Base-by-base conservation (phyloP, 2,888 invertebrate genomes). In the Lottia gigantea region DNA sequence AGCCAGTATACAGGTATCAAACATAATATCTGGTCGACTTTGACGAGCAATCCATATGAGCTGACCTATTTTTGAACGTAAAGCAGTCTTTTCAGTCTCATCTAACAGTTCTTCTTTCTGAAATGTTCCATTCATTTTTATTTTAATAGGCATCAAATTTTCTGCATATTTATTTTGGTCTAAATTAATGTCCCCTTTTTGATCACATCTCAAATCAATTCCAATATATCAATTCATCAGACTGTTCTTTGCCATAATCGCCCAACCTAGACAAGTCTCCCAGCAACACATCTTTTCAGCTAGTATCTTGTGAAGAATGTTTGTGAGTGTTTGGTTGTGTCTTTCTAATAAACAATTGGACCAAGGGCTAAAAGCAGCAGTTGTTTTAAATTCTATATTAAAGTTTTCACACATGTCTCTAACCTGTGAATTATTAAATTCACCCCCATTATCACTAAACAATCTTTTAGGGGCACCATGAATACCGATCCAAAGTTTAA, bases 331-430 rank as follows among this genome's bases (percentile, higher is more conserved):
- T 49, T 69, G 68, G 23, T 72, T 72, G 64, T 71, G 74, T n/a
- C 65, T 31, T 46, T 71, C 67, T 14, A 71, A 19, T 25, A 67
- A 14, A 23, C 68, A 67, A 67, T 73, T 64, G 46, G 61, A 65
- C 73, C 73, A 73, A 14, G 73, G 73, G 45, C 71, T 73, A 16
- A 45, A 71, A 0, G 69, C 71, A 55, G 72, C 66, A 19, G 71
- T 71, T 12, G 68, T 69, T 68, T 69, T 68, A 4, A 66, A 49
- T 62, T 67, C 40, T 47, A 66, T 71, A 55, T 70, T 72, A 15
- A 67, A 66, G 40, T 70, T 70, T n/a, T 71, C 68, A 46, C 64
- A 46, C 68, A 71, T 68, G 46, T 71, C 71, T 45, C 40, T 40
- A 31, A 71, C 66, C 23, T 67, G 62, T 6, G 62, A n/a, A 47